These are phyloP conservation scores for Drosophila subquinaria DNA, from an alignment of 2,888 invertebrate species.

Conservation along the genomic window DNA sequence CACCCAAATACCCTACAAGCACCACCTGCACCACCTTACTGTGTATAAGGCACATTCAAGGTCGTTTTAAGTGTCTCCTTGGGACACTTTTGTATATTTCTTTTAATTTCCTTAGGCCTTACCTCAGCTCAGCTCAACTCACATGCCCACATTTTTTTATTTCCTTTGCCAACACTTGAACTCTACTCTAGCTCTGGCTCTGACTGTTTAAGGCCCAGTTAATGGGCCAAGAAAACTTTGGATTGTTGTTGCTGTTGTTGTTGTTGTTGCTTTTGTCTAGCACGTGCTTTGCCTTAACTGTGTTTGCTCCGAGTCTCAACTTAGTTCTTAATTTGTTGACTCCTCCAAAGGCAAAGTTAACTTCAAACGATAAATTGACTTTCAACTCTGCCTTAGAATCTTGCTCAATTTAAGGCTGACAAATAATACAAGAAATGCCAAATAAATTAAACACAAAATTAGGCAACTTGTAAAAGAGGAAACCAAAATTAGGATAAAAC, in stretches of 20 bases:
- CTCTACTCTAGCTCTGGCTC: neutral
- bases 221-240: slow-evolving; percentile 38
- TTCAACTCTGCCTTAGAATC: neutral
- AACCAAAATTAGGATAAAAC: neutral
- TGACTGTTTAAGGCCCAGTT: slow-evolving; percentile 36
- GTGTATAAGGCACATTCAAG: slow-evolving; percentile 34
- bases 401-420: neutral
- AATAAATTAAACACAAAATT: neutral
- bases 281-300: slow-evolving; percentile 30
- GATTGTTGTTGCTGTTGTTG: neutral
- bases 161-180: slow-evolving; percentile 24
- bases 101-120: slow-evolving; percentile 38
- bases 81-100: slow-evolving; percentile 52
- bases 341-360: slow-evolving; percentile 19
- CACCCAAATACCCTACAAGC: neutral
- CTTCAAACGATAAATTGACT: slow-evolving; percentile 30
- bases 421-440: neutral
- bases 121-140: neutral
- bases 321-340: slow-evolving; percentile 41
- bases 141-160: slow-evolving; percentile 17
- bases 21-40: slow-evolving; percentile 1
- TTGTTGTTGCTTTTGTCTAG: slow-evolving; percentile 31
- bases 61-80: slow-evolving; percentile 57
- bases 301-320: slow-evolving; percentile 16
- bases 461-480: neutral